A percentile compares a stretch with the other conserved stretches of the same genome.
phyloP scores from a whole-genome alignment of 2,888 invertebrate genomes.

The Tachystola acroxantha region DNA sequence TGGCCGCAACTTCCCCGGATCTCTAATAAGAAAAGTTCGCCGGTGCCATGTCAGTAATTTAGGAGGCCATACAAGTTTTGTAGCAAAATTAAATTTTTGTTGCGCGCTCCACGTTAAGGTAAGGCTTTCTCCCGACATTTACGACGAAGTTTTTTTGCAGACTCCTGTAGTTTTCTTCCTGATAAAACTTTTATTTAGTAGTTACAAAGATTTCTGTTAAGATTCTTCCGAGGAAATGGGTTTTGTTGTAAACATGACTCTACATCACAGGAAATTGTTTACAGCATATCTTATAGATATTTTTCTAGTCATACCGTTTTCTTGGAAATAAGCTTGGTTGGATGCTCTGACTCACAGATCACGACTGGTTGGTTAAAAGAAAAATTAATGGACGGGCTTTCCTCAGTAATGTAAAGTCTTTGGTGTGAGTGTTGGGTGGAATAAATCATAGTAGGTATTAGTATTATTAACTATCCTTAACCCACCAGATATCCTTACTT shows the following conservation, averaged over 20 bases:
- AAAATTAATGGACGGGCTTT: too few species aligned
- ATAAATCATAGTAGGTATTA: too few species aligned
- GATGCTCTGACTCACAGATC: too few species aligned
- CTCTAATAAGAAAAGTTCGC: slow-evolving; percentile 55
- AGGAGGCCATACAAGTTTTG: slow-evolving; percentile 50
- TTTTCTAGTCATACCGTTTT: too few species aligned
- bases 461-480: too few species aligned
- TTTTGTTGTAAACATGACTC: neutral
- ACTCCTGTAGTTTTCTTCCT: slow-evolving; percentile 20
- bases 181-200: slow-evolving; percentile 20
- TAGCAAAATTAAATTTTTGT: slow-evolving; percentile 56
- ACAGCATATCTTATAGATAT: too few species aligned
- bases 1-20: slow-evolving; percentile 19
- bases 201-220: slow-evolving; percentile 9
- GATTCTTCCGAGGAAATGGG: slow-evolving; percentile 1
- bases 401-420: too few species aligned
- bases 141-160: slow-evolving; percentile 20
- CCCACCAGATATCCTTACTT: too few species aligned
- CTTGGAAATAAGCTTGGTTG: too few species aligned
- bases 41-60: slow-evolving; percentile 52
- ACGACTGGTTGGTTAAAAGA: too few species aligned
- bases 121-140: slow-evolving; percentile 20
- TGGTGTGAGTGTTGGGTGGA: too few species aligned
- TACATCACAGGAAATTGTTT: too few species aligned
- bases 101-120: slow-evolving; percentile 29